These are phyloP conservation scores for Cygnus buccinator DNA, from an alignment of 2,113 vertebrate genomes.

Conservation along the genomic window DNA sequence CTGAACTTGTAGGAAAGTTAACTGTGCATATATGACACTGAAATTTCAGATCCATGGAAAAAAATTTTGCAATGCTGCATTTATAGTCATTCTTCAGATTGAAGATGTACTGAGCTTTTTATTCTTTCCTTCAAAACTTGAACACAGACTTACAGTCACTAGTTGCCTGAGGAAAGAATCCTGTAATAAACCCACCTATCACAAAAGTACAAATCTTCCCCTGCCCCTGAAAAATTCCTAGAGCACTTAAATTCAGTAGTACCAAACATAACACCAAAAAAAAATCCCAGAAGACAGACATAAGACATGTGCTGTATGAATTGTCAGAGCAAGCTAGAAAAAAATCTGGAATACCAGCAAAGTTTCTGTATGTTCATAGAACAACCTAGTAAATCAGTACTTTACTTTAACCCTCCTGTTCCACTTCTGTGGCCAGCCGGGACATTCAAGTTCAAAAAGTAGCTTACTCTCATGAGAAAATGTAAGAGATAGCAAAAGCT, in stretches of 20 bases:
- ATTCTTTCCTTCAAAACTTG: background rate
- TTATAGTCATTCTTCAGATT: background rate
- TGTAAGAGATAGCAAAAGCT: background rate
- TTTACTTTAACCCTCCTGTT: background rate
- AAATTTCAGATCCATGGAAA: background rate
- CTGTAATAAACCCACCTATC: background rate
- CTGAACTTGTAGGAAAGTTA: background rate
- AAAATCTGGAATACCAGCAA: background rate
- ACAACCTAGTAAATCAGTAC: background rate
- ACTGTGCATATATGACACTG: fast-evolving
- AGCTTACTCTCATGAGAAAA: background rate
- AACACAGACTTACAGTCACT: background rate
- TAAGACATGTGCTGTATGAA: background rate
- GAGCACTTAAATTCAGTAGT: background rate
- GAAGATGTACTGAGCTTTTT: background rate
- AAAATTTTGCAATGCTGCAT: background rate
- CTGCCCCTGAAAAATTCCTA: background rate
- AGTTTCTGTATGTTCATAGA: background rate
- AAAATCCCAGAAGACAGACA: background rate
- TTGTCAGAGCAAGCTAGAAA: background rate
- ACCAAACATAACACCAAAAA: background rate
- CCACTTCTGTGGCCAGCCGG: background rate
- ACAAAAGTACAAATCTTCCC: too few relatives aligned
- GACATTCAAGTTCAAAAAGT: background rate
- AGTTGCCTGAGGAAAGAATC: background rate